Evolutionary conservation across 2,113 vertebrate species (phyloP).

Genomic region (Lasiurus cinereus): DNA sequence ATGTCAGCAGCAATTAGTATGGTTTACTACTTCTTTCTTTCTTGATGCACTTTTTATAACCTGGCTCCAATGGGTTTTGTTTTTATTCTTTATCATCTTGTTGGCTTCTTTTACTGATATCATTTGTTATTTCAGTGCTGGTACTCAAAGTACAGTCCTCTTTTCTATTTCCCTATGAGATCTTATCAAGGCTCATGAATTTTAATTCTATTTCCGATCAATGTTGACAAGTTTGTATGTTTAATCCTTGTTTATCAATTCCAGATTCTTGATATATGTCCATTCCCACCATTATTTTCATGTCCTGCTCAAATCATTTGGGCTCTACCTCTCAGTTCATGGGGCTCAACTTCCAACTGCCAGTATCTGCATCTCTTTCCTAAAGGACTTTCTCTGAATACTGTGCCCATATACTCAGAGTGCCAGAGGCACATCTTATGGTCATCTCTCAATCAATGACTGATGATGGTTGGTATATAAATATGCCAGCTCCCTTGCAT

Average conservation of each 20-base stretch:
- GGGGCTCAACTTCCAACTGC: neutral
- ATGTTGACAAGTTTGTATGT: neutral
- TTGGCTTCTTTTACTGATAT: neutral
- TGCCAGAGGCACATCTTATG: neutral
- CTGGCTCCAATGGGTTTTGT: too few species aligned
- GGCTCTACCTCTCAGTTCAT: neutral
- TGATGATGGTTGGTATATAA: neutral
- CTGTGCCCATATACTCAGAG: neutral
- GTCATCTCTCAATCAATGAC: too few species aligned
- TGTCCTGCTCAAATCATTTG: neutral
- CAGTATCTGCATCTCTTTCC: neutral
- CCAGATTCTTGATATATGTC: neutral
- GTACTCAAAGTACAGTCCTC: too few species aligned
- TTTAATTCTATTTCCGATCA: neutral
- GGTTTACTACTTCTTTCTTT: too few species aligned
- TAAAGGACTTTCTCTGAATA: neutral
- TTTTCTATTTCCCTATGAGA: neutral
- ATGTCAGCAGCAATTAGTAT: too few species aligned
- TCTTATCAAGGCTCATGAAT: neutral
- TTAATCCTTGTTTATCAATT: neutral
- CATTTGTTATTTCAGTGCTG: too few species aligned
- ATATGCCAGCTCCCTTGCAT: neutral
- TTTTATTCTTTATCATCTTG: neutral
- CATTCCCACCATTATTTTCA: too few species aligned
- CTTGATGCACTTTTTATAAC: too few species aligned